phyloP scores from a whole-genome alignment of 2,888 invertebrate genomes.

The Sarcophaga carnaria region DNA sequence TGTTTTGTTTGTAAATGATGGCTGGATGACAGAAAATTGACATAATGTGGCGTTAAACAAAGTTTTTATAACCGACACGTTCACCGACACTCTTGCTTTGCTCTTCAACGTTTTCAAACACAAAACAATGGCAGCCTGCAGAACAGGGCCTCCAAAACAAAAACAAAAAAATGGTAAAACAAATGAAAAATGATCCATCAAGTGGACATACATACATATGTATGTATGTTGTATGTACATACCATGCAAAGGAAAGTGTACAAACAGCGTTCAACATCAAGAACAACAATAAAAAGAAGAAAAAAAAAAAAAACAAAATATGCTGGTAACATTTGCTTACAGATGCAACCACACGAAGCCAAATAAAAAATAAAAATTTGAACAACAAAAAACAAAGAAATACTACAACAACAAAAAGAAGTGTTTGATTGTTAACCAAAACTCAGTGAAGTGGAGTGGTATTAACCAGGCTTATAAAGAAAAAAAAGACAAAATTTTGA shows the following conservation, averaged over 20 bases:
- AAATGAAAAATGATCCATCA: conserved; percentile 73
- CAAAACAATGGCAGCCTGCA: conserved; percentile 39
- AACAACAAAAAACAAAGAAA: conserved; percentile 21
- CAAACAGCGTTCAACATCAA: conserved; percentile 1
- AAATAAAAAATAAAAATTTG: conserved; percentile 36
- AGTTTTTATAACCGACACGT: conserved; percentile 69
- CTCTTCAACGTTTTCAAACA: neutral
- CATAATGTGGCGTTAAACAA: conserved; percentile 81
- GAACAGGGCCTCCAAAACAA: conserved; percentile 4
- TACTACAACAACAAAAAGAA: conserved; percentile 32
- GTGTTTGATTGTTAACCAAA: conserved; percentile 48
- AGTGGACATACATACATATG: conserved; percentile 53
- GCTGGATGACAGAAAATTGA: conserved; percentile 77
- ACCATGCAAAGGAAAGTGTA: neutral
- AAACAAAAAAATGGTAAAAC: conserved; percentile 17
- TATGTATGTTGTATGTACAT: conserved; percentile 27
- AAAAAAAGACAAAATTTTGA: conserved; percentile 34
- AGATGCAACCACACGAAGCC: conserved; percentile 58
- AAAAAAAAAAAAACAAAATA: neutral
- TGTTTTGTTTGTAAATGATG: conserved; percentile 52
- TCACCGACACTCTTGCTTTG: conserved; percentile 53
- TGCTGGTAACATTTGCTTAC: conserved; percentile 52
- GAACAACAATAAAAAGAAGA: neutral
- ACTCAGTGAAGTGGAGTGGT: conserved; percentile 53
- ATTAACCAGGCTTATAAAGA: conserved; percentile 60